Evolutionary conservation across 2,113 vertebrate species (phyloP).

Genomic region (Anser brachyrhynchus): DNA sequence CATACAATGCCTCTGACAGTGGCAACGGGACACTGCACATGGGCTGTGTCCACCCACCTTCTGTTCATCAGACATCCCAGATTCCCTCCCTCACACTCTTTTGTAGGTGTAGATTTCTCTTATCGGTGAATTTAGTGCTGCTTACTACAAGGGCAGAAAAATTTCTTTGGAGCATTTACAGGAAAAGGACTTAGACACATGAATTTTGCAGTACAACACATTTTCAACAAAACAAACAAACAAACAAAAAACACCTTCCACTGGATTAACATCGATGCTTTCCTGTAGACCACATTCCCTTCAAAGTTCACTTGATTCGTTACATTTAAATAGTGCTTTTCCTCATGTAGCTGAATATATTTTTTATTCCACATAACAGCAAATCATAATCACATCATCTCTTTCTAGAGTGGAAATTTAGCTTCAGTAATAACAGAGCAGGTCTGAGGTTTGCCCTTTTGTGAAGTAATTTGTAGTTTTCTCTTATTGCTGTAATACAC

Average conservation of each 20-base stretch:
- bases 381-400: neutral
- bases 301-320: neutral
- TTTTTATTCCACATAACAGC: neutral
- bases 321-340: neutral
- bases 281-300: neutral
- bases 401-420: neutral
- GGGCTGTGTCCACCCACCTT: neutral
- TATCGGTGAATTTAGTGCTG: neutral
- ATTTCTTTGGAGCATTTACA: neutral
- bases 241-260: neutral
- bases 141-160: neutral
- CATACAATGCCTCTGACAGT: neutral
- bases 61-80: neutral
- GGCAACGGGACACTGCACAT: neutral
- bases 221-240: neutral
- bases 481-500: neutral
- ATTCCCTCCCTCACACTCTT: neutral
- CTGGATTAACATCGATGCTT: neutral
- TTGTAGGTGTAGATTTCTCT: slow-evolving; percentile 10
- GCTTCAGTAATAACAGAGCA: neutral
- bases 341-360: neutral
- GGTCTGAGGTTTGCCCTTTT: neutral
- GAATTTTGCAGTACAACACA: neutral
- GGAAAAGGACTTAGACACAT: neutral
- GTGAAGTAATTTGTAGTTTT: neutral